phyloP scores from a whole-genome alignment of 2,888 invertebrate species.

The Perizoma affinitatum region DNA sequence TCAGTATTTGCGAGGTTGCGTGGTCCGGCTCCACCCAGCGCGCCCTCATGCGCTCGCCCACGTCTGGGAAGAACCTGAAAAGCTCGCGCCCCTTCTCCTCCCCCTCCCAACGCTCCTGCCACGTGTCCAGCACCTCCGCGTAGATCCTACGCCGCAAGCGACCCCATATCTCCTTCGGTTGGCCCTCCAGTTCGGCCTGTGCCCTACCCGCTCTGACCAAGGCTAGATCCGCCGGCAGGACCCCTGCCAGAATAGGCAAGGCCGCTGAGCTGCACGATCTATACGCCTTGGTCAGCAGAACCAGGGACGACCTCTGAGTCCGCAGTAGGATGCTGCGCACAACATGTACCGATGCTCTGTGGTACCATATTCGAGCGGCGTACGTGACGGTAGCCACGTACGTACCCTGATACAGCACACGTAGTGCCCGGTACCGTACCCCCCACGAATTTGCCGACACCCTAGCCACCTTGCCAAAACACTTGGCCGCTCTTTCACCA shows the following conservation, averaged over 20 bases:
- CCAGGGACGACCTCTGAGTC: too few species aligned
- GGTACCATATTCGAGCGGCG: too few species aligned
- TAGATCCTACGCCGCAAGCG: neutral
- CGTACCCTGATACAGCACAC: too few species aligned
- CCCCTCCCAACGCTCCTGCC: constrained; percentile 1
- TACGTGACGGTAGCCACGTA: too few species aligned
- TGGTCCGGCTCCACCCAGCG: too few species aligned
- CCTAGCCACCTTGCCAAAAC: too few species aligned
- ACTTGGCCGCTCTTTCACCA: too few species aligned
- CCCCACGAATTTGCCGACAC: too few species aligned
- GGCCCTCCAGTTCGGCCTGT: neutral
- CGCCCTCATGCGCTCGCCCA: constrained; percentile 11
- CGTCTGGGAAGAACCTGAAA: constrained; percentile 13
- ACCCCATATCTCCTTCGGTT: neutral
- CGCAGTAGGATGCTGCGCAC: too few species aligned
- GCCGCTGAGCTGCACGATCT: constrained; percentile 3
- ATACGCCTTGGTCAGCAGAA: constrained; percentile 16
- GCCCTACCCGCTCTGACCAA: constrained; percentile 6
- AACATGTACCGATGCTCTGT: too few species aligned
- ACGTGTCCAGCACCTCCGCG: neutral
- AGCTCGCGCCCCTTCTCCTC: constrained; percentile 1
- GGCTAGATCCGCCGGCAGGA: constrained; percentile 13
- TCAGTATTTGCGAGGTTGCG: too few species aligned
- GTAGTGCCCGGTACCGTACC: constrained; percentile 40
- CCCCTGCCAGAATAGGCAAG: constrained; percentile 11